phyloP scores from a whole-genome alignment of 2,888 invertebrate species.

The Sisyra nigra region DNA sequence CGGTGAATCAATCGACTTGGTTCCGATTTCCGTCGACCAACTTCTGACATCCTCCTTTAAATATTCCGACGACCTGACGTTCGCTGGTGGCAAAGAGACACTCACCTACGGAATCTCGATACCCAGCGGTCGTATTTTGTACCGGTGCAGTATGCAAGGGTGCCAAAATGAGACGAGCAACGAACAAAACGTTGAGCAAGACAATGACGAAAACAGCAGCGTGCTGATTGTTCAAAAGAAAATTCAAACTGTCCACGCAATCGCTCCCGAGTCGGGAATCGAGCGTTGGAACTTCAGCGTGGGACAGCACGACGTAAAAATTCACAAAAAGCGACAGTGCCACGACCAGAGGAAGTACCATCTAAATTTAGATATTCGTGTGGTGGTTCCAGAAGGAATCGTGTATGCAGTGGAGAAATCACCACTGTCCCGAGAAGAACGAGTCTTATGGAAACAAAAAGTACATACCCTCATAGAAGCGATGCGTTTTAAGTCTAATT shows the following conservation, averaged over 20 bases:
- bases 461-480: too few relatives aligned
- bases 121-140: constrained; percentile 49
- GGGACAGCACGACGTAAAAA: constrained; percentile 66
- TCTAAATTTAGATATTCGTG: constrained; percentile 39
- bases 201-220: constrained; percentile 24
- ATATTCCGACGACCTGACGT: constrained; percentile 69
- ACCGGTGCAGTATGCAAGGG: constrained; percentile 59
- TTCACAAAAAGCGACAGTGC: constrained; percentile 36
- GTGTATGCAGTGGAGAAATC: constrained; percentile 46
- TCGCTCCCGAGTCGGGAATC: constrained; percentile 68
- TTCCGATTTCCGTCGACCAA: constrained; percentile 75
- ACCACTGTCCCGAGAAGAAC: constrained; percentile 26
- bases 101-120: constrained; percentile 74
- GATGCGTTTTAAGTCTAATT: too few relatives aligned
- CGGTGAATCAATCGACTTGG: constrained; percentile 70
- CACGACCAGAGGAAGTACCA: constrained; percentile 18
- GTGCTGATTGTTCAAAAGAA: constrained; percentile 66
- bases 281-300: constrained; percentile 97
- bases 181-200: constrained; percentile 29
- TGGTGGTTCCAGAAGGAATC: constrained; percentile 55
- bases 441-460: constrained; percentile 59
- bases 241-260: constrained; percentile 77
- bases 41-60: constrained; percentile 76
- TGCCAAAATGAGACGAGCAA: constrained; percentile 48
- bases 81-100: constrained; percentile 76